phyloP scores from a whole-genome alignment of 2,888 invertebrate species.

The Drosophila fungiperda region DNA sequence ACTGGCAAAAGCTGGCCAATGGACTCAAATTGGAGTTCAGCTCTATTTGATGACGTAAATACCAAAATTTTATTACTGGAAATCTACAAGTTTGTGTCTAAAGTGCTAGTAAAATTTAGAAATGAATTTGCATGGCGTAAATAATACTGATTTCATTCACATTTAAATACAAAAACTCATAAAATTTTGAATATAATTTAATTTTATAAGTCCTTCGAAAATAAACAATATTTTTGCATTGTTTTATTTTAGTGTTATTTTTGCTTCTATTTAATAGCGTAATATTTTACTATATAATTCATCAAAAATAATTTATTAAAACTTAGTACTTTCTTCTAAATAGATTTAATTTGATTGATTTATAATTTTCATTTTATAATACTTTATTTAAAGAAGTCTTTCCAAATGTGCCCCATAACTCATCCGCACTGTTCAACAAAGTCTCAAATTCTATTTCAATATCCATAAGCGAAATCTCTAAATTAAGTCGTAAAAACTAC shows the following conservation, averaged over 20 bases:
- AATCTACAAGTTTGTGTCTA: not conserved
- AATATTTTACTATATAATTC: not conserved
- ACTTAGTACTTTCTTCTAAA: not conserved
- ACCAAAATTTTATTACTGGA: conserved; percentile 4
- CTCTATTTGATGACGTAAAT: conserved; percentile 16
- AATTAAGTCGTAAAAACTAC: conserved; percentile 62
- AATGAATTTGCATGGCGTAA: not conserved
- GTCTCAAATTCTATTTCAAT: conserved; percentile 24
- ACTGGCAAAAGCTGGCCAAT: conserved; percentile 41
- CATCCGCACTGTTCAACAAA: conserved; percentile 30
- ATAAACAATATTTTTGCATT: not conserved
- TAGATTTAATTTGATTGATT: not conserved
- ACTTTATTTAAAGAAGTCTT: not conserved
- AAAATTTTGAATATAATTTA: not conserved
- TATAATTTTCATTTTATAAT: not conserved
- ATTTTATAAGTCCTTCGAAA: too few relatives aligned
- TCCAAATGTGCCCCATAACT: conserved; percentile 14
- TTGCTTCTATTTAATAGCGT: not conserved
- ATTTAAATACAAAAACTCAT: not conserved
- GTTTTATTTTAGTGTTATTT: not conserved
- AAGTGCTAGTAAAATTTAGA: not conserved
- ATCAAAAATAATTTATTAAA: not conserved
- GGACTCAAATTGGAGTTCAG: conserved; percentile 14
- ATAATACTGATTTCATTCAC: not conserved
- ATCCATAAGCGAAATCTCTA: conserved; percentile 32